Evolutionary conservation across 2,797 vertebrate species (phyloP), one percentile per base, ranked within the genome.

Genomic region (Pterois miles): DNA sequence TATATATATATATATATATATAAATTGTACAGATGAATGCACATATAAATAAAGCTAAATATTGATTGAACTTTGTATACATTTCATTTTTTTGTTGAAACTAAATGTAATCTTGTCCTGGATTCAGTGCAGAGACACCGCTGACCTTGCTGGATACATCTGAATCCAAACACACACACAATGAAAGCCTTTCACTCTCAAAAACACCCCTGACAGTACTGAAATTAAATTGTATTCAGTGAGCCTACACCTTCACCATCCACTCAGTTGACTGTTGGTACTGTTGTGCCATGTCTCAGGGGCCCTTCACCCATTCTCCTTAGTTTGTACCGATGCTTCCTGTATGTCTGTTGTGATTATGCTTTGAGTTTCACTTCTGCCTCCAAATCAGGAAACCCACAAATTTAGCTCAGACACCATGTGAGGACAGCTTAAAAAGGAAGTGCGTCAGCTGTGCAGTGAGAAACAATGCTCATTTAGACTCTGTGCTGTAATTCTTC

Each of bases 351-450:
- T 34, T 77, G 78, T 82, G 57, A 76, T 90, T 79, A 34, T 7
- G 68, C 68, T 82, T 76, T 66, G 66, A 81, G 88, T 89, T 89
- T 93, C 81, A 82, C 82, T 86, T 88, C 87, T 91, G 80, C 82
- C 48, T 75, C 46, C 48, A 34, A 79, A 83, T 82, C 90, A 88
- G 93, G 92, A 94, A 94, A 92, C 64, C 71, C 74, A 75, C 79
- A 88, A 68, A 86, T 92, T 81, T 81, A 78, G 78, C 76, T 74
- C 74, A 25, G 70, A 78, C 54, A 50, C 8, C 38, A 58, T 27
- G 67, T 77, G 80, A 73, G 65, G 56, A 60, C 50, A 36, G 53
- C n/a, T 48, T 56, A 53, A 78, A 84, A 33, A 81, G 93, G 93
- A 95, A 92, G 78, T 91, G 88, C 81, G 81, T 91, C 83, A 84